phyloP scores from a whole-genome alignment of 1,140 invertebrate species.

The Papilio helenus region DNA sequence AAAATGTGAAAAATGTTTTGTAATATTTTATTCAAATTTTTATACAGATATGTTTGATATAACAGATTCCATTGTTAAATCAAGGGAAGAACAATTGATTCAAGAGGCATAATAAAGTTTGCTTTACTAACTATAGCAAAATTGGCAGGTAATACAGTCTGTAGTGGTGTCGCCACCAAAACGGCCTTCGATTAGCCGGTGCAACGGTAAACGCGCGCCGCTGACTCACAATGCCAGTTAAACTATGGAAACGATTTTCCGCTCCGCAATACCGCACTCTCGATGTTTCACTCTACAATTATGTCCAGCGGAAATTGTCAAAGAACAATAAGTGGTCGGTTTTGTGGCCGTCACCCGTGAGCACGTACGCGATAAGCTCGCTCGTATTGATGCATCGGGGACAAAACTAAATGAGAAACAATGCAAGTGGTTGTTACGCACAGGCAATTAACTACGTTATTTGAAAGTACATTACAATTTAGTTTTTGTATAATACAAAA shows the following conservation, averaged over 20 bases:
- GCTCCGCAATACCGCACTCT: constrained; percentile 54
- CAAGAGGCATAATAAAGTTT: neutral
- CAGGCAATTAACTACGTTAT: constrained; percentile 11
- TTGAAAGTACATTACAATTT: neutral
- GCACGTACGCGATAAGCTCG: constrained; percentile 33
- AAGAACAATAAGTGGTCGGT: constrained; percentile 29
- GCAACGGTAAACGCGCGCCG: constrained; percentile 56
- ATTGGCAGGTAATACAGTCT: neutral
- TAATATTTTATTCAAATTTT: neutral
- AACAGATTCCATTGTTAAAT: neutral
- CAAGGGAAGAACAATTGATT: neutral
- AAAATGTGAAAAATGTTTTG: neutral
- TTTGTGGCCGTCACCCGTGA: constrained; percentile 35
- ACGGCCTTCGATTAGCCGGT: constrained; percentile 54
- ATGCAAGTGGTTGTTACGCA: constrained; percentile 15
- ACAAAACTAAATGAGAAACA: constrained; percentile 19
- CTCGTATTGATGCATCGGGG: constrained; percentile 4
- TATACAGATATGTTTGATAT: neutral
- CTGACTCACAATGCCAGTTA: constrained; percentile 63
- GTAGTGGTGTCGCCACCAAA: constrained; percentile 39
- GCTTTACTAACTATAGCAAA: neutral
- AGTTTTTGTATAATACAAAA: neutral
- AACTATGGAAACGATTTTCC: constrained; percentile 65
- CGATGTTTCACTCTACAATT: constrained; percentile 42
- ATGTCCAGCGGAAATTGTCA: constrained; percentile 40